Evolutionary conservation across 2,797 vertebrate genomes (phyloP).

Genomic region (Xyrichtys novacula): DNA sequence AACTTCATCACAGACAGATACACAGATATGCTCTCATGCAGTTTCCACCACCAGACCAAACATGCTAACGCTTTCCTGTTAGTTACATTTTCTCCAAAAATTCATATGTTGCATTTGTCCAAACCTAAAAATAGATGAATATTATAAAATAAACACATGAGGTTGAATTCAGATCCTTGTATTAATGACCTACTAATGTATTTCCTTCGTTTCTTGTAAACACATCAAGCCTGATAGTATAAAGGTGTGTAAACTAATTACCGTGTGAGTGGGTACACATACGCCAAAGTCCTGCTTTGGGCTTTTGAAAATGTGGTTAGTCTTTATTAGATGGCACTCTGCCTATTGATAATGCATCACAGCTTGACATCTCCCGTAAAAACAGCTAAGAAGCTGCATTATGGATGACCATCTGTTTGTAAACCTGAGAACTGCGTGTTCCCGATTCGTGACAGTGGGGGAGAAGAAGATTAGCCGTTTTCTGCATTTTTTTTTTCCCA

Average conservation of each 20-base stretch:
- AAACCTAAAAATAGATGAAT: constrained; percentile 8
- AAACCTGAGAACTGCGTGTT: constrained; percentile 77
- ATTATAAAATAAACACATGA: constrained; percentile 1
- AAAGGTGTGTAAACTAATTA: constrained; percentile 68
- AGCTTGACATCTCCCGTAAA: constrained; percentile 82
- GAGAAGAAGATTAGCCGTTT: constrained; percentile 74
- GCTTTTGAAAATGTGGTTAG: constrained; percentile 73
- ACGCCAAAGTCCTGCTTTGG: constrained; percentile 60
- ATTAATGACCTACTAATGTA: constrained; percentile 30
- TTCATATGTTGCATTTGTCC: constrained; percentile 15
- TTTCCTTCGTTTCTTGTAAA: constrained; percentile 54
- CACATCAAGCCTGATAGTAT: constrained; percentile 48
- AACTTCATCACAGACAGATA: not conserved
- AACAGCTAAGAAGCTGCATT: constrained; percentile 83
- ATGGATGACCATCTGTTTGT: constrained; percentile 84
- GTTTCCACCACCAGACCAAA: not conserved
- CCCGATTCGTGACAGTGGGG: constrained; percentile 66
- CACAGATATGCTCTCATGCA: not conserved
- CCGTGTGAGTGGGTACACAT: constrained; percentile 33
- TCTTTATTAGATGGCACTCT: constrained; percentile 81
- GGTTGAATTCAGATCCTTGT: constrained; percentile 31
- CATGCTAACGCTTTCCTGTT: not conserved
- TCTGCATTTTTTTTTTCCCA: constrained; percentile 40
- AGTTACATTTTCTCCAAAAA: not conserved
- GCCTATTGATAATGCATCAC: constrained; percentile 83